Percentiles rank a stretch among this genome's conserved stretches.
phyloP scores from a whole-genome alignment of 2,797 vertebrate species.

The Eidolon dupreanum region DNA sequence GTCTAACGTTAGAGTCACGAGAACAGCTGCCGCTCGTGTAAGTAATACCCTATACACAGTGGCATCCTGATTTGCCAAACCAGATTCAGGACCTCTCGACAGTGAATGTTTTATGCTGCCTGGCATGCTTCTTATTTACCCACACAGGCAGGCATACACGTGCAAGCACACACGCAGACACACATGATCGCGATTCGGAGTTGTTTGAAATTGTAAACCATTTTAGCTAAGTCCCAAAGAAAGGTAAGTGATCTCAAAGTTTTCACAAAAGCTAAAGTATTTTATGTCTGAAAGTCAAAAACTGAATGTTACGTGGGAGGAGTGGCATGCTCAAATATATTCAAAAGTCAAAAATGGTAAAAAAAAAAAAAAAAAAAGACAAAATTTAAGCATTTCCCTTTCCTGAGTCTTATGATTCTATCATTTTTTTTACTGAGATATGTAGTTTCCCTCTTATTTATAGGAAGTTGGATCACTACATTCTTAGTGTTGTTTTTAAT shows the following conservation, averaged over 20 bases:
- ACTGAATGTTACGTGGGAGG: background rate
- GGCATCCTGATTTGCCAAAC: constrained; percentile 76
- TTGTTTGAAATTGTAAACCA: constrained; percentile 63
- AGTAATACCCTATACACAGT: constrained; percentile 82
- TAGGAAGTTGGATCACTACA: background rate
- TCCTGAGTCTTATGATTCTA: background rate
- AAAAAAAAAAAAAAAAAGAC: background rate
- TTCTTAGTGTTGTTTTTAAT: constrained; percentile 15
- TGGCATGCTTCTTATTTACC: background rate
- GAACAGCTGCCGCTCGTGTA: constrained; percentile 88
- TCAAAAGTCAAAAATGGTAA: background rate
- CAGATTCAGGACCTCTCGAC: constrained; percentile 53
- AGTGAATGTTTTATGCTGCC: constrained; percentile 59
- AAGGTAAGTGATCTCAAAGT: background rate
- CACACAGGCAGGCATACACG: constrained; percentile 24
- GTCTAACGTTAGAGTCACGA: constrained; percentile 83
- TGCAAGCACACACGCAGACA: constrained; percentile 50
- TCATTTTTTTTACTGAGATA: background rate
- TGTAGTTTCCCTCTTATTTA: background rate
- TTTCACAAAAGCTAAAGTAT: background rate
- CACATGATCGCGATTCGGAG: background rate
- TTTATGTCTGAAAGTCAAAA: background rate
- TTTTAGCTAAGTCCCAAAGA: background rate
- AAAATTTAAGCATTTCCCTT: background rate
- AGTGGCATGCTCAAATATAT: background rate